Evolutionary conservation across 2,113 vertebrate species (phyloP).

Genomic region (Gnathonemus longibarbis): DNA sequence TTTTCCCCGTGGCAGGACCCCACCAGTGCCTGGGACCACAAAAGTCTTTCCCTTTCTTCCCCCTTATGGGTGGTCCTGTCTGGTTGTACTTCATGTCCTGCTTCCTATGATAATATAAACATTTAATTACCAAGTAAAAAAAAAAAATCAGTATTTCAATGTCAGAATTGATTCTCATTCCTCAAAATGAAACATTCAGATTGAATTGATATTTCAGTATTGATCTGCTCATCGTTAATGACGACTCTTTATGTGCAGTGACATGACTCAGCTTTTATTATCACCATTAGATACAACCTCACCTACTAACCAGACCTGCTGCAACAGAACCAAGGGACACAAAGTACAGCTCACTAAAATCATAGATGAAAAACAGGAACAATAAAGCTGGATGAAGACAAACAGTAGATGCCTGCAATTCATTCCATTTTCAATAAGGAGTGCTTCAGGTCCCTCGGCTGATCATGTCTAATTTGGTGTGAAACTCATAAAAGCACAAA

Average conservation of each 20-base stretch:
- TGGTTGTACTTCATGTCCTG: neutral
- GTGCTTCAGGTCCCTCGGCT: neutral
- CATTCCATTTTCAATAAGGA: neutral
- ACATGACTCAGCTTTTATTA: neutral
- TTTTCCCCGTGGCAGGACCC: neutral
- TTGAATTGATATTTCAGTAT: neutral
- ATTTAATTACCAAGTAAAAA: neutral
- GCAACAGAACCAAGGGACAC: neutral
- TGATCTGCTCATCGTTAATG: neutral
- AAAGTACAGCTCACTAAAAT: neutral
- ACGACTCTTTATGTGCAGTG: neutral
- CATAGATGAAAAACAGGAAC: neutral
- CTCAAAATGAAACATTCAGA: neutral
- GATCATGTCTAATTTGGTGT: conserved; percentile 10
- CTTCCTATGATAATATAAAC: neutral
- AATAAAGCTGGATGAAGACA: neutral
- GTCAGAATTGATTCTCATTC: neutral
- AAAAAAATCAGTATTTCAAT: neutral
- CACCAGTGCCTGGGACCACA: neutral
- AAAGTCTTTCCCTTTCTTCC: neutral
- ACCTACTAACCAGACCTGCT: neutral
- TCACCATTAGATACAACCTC: neutral
- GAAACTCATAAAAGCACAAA: conserved; percentile 6
- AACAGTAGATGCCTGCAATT: neutral
- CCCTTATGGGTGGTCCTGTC: neutral